phyloP scores from a whole-genome alignment of 1,140 invertebrate genomes.

The Drosophila truncata region DNA sequence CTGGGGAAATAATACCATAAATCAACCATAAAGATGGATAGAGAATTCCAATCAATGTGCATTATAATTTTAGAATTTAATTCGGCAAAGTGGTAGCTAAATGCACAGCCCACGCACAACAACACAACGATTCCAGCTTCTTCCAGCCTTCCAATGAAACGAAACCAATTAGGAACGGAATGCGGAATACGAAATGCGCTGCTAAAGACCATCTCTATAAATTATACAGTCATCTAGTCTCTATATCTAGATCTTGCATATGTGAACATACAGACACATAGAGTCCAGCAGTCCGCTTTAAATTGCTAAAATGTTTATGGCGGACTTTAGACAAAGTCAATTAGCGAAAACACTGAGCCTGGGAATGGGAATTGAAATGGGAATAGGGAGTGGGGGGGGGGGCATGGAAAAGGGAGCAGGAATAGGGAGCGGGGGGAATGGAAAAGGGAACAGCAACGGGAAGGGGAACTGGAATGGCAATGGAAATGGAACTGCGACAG shows the following conservation, averaged over 20 bases:
- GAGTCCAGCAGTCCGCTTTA: constrained; percentile 38
- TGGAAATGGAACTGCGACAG: constrained; percentile 6
- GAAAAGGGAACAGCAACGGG: constrained; percentile 3
- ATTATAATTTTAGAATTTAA: constrained; percentile 47
- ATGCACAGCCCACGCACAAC: constrained; percentile 34
- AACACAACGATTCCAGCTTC: neutral
- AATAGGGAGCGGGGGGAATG: neutral
- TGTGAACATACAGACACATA: constrained; percentile 24
- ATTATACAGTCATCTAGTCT: constrained; percentile 49
- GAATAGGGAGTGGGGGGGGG: constrained; percentile 3
- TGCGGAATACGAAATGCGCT: constrained; percentile 76
- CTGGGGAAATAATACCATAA: neutral
- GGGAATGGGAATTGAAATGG: constrained; percentile 37
- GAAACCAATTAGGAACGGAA: constrained; percentile 71
- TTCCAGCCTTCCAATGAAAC: neutral
- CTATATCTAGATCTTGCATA: constrained; percentile 39
- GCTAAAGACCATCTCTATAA: constrained; percentile 68
- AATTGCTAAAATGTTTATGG: constrained; percentile 70
- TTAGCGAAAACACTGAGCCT: constrained; percentile 65
- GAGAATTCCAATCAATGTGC: constrained; percentile 39
- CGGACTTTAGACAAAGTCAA: constrained; percentile 71
- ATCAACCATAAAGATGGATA: neutral
- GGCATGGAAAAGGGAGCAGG: constrained; percentile 3
- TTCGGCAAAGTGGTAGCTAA: constrained; percentile 43
- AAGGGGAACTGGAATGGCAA: neutral